Percentiles rank a stretch among this genome's conserved stretches.
These are phyloP conservation scores for Bradypus variegatus DNA, from an alignment of 2,797 vertebrate species.

Conservation along the genomic window DNA sequence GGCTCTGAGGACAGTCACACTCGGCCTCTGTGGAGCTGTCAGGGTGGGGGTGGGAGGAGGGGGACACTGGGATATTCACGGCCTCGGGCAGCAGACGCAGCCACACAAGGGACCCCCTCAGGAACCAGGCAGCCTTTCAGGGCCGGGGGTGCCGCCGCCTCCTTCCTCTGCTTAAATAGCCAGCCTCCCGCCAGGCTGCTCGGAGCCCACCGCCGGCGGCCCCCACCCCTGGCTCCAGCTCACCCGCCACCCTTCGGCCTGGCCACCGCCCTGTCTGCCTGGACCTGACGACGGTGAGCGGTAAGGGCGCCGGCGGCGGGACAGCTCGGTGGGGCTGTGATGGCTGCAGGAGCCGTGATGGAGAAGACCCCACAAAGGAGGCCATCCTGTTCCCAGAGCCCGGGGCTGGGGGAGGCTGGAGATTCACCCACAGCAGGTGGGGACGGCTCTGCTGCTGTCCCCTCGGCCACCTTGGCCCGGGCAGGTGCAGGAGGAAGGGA, in stretches of 20 bases:
- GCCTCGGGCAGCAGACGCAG: constrained; percentile 48
- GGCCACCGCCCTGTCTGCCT: constrained; percentile 24
- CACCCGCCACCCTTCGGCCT: constrained; percentile 12
- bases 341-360: rapidly evolving
- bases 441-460: background rate
- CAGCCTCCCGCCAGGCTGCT: constrained; percentile 33
- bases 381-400: background rate
- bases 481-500: background rate
- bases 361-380: too few species aligned
- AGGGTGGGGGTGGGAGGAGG: background rate
- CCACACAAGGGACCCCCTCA: constrained; percentile 64
- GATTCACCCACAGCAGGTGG: too few species aligned
- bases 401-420: too few species aligned
- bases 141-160: constrained; percentile 45
- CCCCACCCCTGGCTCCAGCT: background rate
- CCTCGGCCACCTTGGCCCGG: rapidly evolving
- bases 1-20: constrained; percentile 56
- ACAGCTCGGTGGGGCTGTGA: background rate
- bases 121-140: constrained; percentile 69
- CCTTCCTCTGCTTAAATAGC: constrained; percentile 69
- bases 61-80: constrained; percentile 73
- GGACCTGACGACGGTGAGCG: constrained; percentile 51
- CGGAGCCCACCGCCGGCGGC: background rate
- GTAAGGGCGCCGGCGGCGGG: constrained; percentile 63
- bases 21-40: constrained; percentile 60